Evolutionary conservation across 2,113 vertebrate species (phyloP).

Genomic region (Grantiella picta): DNA sequence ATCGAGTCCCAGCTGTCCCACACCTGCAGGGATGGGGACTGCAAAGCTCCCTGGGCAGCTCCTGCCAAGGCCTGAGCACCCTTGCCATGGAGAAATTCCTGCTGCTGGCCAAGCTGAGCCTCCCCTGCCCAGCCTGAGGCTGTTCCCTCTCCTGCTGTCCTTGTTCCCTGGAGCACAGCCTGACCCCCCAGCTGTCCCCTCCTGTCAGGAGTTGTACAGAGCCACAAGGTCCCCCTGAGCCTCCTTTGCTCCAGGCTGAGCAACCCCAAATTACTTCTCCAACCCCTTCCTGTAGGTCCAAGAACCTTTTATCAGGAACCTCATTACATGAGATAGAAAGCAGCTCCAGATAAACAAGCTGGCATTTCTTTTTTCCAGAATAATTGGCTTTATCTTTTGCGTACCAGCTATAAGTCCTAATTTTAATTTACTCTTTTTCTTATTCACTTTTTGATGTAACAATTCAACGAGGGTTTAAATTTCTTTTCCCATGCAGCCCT

Average conservation of each 20-base stretch:
- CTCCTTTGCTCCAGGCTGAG: background rate
- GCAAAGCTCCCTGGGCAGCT: background rate
- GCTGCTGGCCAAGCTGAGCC: rapidly evolving
- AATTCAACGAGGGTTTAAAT: conserved; percentile 67
- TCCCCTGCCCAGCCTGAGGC: no score
- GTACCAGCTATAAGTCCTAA: conserved; percentile 39
- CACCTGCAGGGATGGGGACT: background rate
- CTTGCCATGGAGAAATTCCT: background rate
- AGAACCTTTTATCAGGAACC: background rate
- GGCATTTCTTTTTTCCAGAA: background rate
- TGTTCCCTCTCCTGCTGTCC: no score
- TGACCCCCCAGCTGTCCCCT: background rate
- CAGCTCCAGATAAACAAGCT: conserved; percentile 48
- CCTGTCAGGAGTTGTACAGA: background rate
- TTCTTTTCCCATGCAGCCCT: conserved; percentile 63
- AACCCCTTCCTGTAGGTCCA: background rate
- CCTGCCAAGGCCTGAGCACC: background rate
- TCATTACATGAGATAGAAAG: background rate
- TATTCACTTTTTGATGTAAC: conserved; percentile 69
- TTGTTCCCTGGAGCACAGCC: background rate
- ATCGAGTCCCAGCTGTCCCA: rapidly evolving
- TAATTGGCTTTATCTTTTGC: conserved; percentile 65
- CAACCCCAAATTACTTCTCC: background rate
- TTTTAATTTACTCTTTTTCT: conserved; percentile 66
- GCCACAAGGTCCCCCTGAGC: background rate